Percentiles rank a stretch among this genome's conserved stretches.
These are phyloP conservation scores for Rhadina sibilatrix DNA, from an alignment of 2,113 vertebrate genomes.

Conservation along the genomic window DNA sequence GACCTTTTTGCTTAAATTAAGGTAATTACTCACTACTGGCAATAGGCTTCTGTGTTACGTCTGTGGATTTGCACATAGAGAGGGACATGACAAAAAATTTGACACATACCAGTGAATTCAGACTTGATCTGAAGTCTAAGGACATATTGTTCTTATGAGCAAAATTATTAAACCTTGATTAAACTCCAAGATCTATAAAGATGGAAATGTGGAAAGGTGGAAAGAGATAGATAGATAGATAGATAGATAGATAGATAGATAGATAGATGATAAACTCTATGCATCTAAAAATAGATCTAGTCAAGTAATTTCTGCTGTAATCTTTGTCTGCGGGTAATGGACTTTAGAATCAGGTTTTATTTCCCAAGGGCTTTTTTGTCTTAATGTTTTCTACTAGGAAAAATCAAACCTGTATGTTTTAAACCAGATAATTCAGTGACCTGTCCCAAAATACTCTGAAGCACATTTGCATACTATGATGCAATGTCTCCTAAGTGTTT, in stretches of 20 bases:
- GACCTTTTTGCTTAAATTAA: slow-evolving; percentile 56
- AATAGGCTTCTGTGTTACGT: not conserved
- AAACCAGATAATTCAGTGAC: not conserved
- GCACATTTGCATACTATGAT: not conserved
- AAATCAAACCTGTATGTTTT: not conserved
- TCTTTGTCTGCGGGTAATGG: not conserved
- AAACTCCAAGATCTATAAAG: not conserved
- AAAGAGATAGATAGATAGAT: not conserved
- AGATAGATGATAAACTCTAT: not conserved
- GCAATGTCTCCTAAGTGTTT: not conserved
- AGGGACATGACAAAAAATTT: not conserved
- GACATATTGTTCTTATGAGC: not conserved
- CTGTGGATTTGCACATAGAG: not conserved
- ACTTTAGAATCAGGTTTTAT: not conserved
- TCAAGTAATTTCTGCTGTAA: not conserved
- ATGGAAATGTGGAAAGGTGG: not conserved
- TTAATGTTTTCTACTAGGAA: not conserved
- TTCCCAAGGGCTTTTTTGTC: not conserved
- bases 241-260: not conserved
- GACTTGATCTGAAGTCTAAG: not conserved
- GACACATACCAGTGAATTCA: not conserved
- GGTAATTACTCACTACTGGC: slow-evolving; percentile 37
- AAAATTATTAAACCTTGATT: not conserved
- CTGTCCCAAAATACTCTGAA: slow-evolving; percentile 1
- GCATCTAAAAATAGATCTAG: not conserved